Evolutionary conservation across 1,140 invertebrate species (phyloP), one percentile per base, ranked within the genome.

Genomic region (Ceratina calcarata): DNA sequence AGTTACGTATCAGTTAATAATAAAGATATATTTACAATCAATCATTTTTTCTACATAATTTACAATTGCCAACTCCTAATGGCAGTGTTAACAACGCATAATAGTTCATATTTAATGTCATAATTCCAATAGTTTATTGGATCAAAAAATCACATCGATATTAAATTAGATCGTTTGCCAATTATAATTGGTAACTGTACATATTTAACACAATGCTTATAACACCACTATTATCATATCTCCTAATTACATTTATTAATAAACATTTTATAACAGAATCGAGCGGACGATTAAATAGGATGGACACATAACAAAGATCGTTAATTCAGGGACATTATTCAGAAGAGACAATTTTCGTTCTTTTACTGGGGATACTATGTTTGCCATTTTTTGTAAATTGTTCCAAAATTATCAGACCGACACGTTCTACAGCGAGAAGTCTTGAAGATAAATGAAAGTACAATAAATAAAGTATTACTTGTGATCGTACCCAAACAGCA

Each of bases 171-270:
- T 79, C 80, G 87, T 91, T 91, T 90, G 90, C 89, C 90, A 90
- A 92, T 92, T 90, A 88, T 91, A 92, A 91, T 91, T 92, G 89
- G 89, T 92, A 92, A 92, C 91, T 92, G 91, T 92, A 92, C 91
- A 93, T 93, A 92, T 91, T 90, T 89, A 92, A 92, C 88, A 92
- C 86, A 93, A 92, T 92, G 86, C 91, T 91, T 86, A 91, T 88
- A 91, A 92, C 90, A 90, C 87, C 85, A 84, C 88, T 90, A 90
- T 91, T 88, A 84, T 89, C 86, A 72, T 91, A 90, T 87, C 87
- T 69, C 77, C 88, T 90, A 91, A 89, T 92, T 92, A 92, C 89
- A 91, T 88, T 90, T 85, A 89, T 91, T 88, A 90, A 90, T 91
- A 88, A 91, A 91, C 85, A 87, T 87, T 85, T 85, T 89, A 85